A percentile compares a stretch with the other conserved stretches of the same genome.
These are phyloP conservation scores for Lepidostoma basale DNA, from an alignment of 1,140 invertebrate genomes.

Conservation along the genomic window DNA sequence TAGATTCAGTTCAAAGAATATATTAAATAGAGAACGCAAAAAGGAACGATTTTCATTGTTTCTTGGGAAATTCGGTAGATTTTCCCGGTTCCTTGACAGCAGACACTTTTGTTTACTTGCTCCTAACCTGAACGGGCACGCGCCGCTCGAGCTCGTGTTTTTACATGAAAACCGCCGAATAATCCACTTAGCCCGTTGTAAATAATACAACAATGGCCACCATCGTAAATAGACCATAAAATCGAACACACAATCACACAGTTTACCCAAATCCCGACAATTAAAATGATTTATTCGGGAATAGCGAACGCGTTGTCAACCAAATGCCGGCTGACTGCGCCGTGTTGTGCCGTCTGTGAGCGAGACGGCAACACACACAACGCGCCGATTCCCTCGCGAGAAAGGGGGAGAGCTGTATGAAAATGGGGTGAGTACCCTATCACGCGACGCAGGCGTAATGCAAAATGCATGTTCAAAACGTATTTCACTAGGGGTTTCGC, in stretches of 20 bases:
- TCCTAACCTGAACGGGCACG: conserved; percentile 31
- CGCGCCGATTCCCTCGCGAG: background rate
- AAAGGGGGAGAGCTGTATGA: background rate
- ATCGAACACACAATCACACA: background rate
- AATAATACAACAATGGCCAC: background rate
- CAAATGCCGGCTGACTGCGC: conserved; percentile 29
- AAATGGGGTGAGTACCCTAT: conserved; percentile 13
- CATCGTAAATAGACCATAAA: background rate
- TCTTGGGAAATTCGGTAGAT: conserved; percentile 4
- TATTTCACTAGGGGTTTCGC: conserved; percentile 3
- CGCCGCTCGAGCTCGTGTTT: background rate
- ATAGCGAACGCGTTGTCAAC: conserved; percentile 34
- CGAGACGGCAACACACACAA: conserved; percentile 5
- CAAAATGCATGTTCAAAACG: conserved; percentile 32
- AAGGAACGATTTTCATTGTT: conserved; percentile 6
- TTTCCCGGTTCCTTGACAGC: conserved; percentile 27
- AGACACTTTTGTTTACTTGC: conserved; percentile 35
- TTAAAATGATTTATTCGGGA: conserved; percentile 39
- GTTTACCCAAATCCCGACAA: conserved; percentile 5
- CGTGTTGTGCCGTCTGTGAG: conserved; percentile 23
- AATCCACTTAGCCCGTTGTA: background rate
- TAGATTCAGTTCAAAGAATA: background rate
- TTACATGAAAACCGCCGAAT: too few species aligned
- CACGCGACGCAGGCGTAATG: conserved; percentile 29
- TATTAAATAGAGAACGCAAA: background rate